Base-by-base conservation (phyloP, 2,113 vertebrate species). In the Elgaria multicarinata region DNA sequence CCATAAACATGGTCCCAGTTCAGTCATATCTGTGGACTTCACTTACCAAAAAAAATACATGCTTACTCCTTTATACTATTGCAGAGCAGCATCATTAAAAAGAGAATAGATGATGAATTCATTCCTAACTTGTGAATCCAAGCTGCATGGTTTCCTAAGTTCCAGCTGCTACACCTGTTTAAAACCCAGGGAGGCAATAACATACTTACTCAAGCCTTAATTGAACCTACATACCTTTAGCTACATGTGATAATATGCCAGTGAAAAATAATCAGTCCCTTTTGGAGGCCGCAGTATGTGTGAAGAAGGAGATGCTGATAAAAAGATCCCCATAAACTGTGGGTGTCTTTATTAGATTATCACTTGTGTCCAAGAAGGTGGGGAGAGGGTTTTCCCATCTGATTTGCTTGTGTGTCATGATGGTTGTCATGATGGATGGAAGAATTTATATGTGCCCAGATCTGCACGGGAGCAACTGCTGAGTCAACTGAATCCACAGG, bases 151-250 rank as follows among this genome's bases (percentile, higher is more conserved):
- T 90, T 90, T 9, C 0, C 79, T 90, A 88, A 83, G 88, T 94
- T 93, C 80, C 88, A 74, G 62, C 6, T 91, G 71, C 79, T 91
- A 90, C 83, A 90, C 90, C 87, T 94, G 92, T 87, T 94, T 82
- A 90, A 90, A 93, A 94, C 72, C 85, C 89, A 90, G 87, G 71
- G 64, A 92, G 92, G 87, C 85, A 93, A 95, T 93, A 91, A 89
- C 92, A 79, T 93, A 36, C 0, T 89, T 67, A 62, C 77, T 92
- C 78, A 90, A 31, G 46, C 62, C 78, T 89, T 64, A 88, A 90
- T 92, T 93, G 94, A 87, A 31, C 86, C 78, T 67, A 79, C 58
- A 58, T 87, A 94, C 92, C 84, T 77, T 92, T 89, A 62, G 66
- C 86, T 89, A 76, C 69, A 36, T 8, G 58, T 88, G 53, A 69